phyloP scores from a whole-genome alignment of 1,140 invertebrate genomes.

The Drosophila burlai region DNA sequence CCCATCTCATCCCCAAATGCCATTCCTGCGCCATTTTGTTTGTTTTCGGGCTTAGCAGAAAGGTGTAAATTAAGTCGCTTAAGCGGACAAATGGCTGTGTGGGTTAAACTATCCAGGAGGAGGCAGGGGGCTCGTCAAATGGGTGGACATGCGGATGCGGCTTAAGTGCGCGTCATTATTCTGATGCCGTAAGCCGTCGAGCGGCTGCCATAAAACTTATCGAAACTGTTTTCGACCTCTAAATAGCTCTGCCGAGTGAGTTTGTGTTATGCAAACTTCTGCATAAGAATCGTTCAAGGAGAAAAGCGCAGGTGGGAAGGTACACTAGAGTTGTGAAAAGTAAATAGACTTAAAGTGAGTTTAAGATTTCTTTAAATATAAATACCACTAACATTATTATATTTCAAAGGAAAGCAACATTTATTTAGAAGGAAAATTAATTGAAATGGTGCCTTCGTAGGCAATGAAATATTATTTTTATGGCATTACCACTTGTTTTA shows the following conservation, averaged over 20 bases:
- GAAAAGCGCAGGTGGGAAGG: background rate
- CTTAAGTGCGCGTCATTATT: slow-evolving; percentile 73
- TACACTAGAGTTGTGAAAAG: background rate
- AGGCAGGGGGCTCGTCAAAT: background rate
- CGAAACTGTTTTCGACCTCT: slow-evolving; percentile 39
- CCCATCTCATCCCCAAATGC: slow-evolving; percentile 4
- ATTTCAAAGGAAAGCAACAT: background rate
- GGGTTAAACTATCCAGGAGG: slow-evolving; percentile 28
- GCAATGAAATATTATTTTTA: too few relatives aligned
- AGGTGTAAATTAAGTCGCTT: slow-evolving; percentile 80
- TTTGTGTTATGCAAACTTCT: slow-evolving; percentile 13
- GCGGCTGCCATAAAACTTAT: slow-evolving; percentile 62
- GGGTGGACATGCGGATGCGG: slow-evolving; percentile 28
- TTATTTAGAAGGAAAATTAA: background rate
- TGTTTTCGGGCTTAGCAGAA: slow-evolving; percentile 71
- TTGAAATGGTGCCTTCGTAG: accelerated
- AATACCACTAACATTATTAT: background rate
- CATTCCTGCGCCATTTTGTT: slow-evolving; percentile 47
- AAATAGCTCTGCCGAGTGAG: slow-evolving; percentile 5
- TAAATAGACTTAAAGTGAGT: background rate
- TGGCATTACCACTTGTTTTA: too few relatives aligned
- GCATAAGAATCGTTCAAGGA: background rate
- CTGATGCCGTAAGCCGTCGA: slow-evolving; percentile 48
- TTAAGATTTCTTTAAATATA: background rate
- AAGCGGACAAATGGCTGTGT: slow-evolving; percentile 59